Base-by-base conservation (phyloP, 2,113 vertebrate species). In the Mirza zaza region DNA sequence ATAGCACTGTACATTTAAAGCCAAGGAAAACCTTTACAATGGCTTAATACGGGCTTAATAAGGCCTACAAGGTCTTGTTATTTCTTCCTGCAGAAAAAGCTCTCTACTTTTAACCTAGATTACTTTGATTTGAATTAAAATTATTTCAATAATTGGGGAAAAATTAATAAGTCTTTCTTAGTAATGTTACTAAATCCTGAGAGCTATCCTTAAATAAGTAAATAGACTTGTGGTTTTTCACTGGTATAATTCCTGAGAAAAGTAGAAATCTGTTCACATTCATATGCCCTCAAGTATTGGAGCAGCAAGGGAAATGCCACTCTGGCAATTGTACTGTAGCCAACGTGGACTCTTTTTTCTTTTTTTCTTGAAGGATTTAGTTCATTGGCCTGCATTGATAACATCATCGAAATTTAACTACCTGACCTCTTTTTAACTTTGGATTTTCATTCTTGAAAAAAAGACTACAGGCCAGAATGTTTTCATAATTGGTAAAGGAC, bases 11-110 rank as follows among this genome's bases (percentile, higher is more conserved):
- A 94, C 63, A 87, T 81, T 59, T 39, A 84, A 96, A 97, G 96
- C 86, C 95, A 95, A 96, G 48, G 70, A 95, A 97, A 97, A 92
- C 57, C 75, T 95, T 96, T 97, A 94, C 91, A 97, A 91, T 92
- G 34, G 80, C 81, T 93, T 97, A 90, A 90, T 90, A 92, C 11
- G n/a, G 57, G 45, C 92, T 97, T 95, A 96, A 96, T 89, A 97
- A 98, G 84, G 73, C 67, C 87, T 91, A 93, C 18, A 85, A 93
- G 86, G n/a, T 81, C 86, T 96, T 91, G 20, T 97, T 96, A 91
- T 93, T 97, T 94, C 86, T 86, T 94, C 68, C 59, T 32, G 1
- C 55, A 95, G 73, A 83, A 94, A 96, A 48, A 96, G 61, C 93
- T 93, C 75, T 52, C 70, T 45, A 68, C 70, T 96, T 95, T 92